These are phyloP conservation scores for Eilema depressum DNA, from an alignment of 2,888 invertebrate species.

Conservation along the genomic window DNA sequence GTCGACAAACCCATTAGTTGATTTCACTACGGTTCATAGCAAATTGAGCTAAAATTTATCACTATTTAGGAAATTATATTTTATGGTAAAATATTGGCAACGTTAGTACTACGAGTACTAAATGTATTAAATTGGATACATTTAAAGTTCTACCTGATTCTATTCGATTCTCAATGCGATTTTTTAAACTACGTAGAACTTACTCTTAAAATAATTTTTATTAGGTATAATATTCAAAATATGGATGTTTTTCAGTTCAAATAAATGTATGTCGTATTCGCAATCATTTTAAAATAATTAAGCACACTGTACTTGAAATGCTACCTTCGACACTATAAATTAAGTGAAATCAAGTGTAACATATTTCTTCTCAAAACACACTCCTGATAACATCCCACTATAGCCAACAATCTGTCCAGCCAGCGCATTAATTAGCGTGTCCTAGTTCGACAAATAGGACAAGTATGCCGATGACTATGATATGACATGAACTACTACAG, in stretches of 20 bases:
- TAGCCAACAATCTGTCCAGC: neutral
- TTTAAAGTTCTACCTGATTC: no score
- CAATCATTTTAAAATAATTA: no score
- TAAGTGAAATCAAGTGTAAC: neutral
- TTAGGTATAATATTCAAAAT: no score
- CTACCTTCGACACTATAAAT: no score
- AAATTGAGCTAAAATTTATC: conserved; percentile 31
- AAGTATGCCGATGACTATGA: conserved; percentile 16
- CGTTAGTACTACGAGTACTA: no score
- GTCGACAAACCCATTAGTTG: neutral
- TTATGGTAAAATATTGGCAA: neutral
- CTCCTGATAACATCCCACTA: neutral
- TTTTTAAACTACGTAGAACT: no score
- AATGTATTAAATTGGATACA: no score
- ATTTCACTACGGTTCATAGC: conserved; percentile 2
- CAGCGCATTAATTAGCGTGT: neutral
- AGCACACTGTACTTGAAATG: no score
- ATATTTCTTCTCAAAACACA: neutral
- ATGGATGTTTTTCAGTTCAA: no score
- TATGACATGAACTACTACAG: conserved; percentile 13
- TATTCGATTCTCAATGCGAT: no score
- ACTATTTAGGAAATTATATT: conserved; percentile 23
- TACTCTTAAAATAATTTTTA: no score
- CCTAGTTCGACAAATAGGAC: conserved; percentile 7
- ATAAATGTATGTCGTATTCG: no score